Conservation (phyloP, 2,797 vertebrate species). For the Coendou prehensilis region DNA sequence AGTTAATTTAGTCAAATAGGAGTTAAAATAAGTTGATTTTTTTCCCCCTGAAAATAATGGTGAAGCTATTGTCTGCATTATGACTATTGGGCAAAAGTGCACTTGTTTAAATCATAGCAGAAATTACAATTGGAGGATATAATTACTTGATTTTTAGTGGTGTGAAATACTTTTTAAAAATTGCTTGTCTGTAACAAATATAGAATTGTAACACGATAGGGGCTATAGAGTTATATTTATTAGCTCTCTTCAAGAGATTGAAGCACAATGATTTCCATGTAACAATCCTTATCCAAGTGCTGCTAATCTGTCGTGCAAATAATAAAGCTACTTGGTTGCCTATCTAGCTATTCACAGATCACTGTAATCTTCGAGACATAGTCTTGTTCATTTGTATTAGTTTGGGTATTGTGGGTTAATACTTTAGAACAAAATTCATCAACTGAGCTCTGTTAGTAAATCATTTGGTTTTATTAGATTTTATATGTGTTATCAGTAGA, state of each 20-base stretch:
- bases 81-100: conserved; percentile 78
- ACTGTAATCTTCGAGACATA: conserved; percentile 77
- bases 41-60: conserved; percentile 74
- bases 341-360: conserved; percentile 81
- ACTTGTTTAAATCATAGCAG: conserved; percentile 79
- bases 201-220: conserved; percentile 83
- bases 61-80: conserved; percentile 73
- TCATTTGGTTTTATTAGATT: conserved; percentile 71
- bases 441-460: conserved; percentile 73
- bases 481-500: conserved; percentile 74
- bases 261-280: conserved; percentile 86
- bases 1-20: conserved; percentile 64
- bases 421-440: conserved; percentile 76
- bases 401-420: conserved; percentile 74
- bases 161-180: conserved; percentile 80
- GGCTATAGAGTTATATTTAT: conserved; percentile 82
- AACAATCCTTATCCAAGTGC: conserved; percentile 81
- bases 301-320: conserved; percentile 84
- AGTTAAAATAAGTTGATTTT: conserved; percentile 63
- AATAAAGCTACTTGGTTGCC: conserved; percentile 77
- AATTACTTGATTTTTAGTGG: conserved; percentile 82
- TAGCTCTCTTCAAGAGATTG: conserved; percentile 83
- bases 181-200: conserved; percentile 82
- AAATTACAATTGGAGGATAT: conserved; percentile 77
- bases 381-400: conserved; percentile 83